Base-by-base conservation (phyloP, 1,140 invertebrate genomes). In the Tenebrio molitor region DNA sequence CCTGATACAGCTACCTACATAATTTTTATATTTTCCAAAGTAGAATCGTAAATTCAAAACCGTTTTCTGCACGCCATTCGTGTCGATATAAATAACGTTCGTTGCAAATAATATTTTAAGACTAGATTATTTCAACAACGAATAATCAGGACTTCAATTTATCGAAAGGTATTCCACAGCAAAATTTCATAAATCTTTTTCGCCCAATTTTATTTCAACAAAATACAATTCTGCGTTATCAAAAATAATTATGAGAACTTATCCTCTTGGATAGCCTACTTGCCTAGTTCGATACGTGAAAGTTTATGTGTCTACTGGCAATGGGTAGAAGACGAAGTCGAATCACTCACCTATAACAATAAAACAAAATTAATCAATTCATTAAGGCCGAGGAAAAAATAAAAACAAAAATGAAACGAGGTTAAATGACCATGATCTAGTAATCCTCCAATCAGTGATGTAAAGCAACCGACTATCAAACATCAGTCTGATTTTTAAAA, bases 321-420 rank as follows among this genome's bases (percentile, higher is more conserved):
- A 10, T 16, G 17, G n/a, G 17, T 10, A 19, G 17, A 17, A 50
- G 21, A 58, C 50, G 23, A 50, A 17, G 44, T 58, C 50, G 14
- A 29, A 53, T 23, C 46, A 53, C 16, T 39, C 36, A 39, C 36
- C 36, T 53, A 53, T 53, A 53, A 58, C 50, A 58, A 58, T 29
- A 58, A 50, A 29, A 58, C n/a, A 58, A 58, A 58, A 58, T 58
- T 58, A 58, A 58, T 58, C 50, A 29, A 58, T 58, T 58, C 50
- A 58, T 58, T 58, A 58, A 58, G 50, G 50, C 21, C 23, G 14
- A 5, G 36, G 36, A n/a, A 39, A 39, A 12, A 5, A 58, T 12
- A 34, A 25, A 29, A 19, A 15, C 17, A 50, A 50, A 50, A 50
- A 50, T 19, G 19, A 21, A 29, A 53, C 46, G 19, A 19, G 46